Base-by-base conservation (phyloP, 2,888 invertebrate genomes). In the Mythimna impura region DNA sequence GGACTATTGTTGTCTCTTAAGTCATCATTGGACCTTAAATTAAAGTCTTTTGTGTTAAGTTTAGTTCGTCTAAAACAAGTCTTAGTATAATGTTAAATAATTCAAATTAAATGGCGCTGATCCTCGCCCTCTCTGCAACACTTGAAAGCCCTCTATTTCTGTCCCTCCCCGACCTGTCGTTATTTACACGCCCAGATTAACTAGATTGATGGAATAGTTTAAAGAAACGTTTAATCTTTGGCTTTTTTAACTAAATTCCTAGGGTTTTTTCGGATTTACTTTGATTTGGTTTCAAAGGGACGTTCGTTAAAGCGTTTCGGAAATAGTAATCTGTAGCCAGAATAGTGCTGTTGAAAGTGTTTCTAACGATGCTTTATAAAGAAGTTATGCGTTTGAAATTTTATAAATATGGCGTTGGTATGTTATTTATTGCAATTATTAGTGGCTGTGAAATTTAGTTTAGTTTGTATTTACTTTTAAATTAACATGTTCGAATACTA, bases 171-270 rank as follows among this genome's bases (percentile, higher is more conserved):
- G 60, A 76, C 60, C 81, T 84, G 85, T 86, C 90, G 85, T 89
- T 89, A 89, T 86, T 87, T 84, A 87, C 87, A 87, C 79, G 86
- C 80, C 72, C 66, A 87, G 87, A 86, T 89, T 90, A 91, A 90
- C 89, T 85, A 91, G 91, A 91, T 86, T 86, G 89, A 93, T 92
- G 90, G 86, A 84, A 85, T 80, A 87, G 85, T 89, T 86, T 81
- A 84, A 87, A 87, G 82, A 76, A 87, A 86, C 88, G 83, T 84
- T 90, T 89, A 90, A 91, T 90, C 91, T 91, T 88, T 87, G 88
- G 84, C 90, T 89, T 89, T 85, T 88, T 83, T 78, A 64, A 85
- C 82, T 62, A 69, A 81, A 85, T 81, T 81, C 80, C 57, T 30
- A 60, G 70, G 68, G 64, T 66, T 78, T 84, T 83, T 81, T 78